phyloP scores from a whole-genome alignment of 2,888 invertebrate genomes.

The Bedellia somnulentella region DNA sequence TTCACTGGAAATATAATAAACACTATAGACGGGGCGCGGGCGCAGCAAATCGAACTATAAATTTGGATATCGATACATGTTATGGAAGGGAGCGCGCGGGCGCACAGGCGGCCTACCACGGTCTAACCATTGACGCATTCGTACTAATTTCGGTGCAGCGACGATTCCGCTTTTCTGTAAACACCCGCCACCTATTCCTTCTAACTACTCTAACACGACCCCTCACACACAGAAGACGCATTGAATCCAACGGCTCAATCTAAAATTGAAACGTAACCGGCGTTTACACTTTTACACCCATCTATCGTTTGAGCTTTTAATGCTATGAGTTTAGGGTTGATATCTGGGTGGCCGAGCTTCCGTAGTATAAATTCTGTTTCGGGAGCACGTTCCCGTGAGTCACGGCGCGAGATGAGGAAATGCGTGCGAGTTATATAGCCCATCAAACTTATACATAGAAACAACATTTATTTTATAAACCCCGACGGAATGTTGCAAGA shows the following conservation, averaged over 20 bases:
- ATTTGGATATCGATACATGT: no score
- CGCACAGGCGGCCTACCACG: background rate
- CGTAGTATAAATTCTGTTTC: constrained; percentile 55
- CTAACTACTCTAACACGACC: constrained; percentile 26
- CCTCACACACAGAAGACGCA: constrained; percentile 16
- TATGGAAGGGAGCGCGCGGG: background rate
- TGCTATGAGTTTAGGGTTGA: constrained; percentile 8
- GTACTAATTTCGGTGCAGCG: constrained; percentile 59
- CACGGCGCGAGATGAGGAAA: constrained; percentile 53
- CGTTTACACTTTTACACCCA: background rate
- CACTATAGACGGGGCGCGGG: no score
- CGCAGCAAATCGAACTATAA: no score
- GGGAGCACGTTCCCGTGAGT: constrained; percentile 41
- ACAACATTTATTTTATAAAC: background rate
- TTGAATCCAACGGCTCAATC: constrained; percentile 10
- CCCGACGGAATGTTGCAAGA: no score
- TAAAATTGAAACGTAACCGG: background rate
- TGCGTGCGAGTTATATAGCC: constrained; percentile 24
- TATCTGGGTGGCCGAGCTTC: constrained; percentile 25
- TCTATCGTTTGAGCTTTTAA: background rate
- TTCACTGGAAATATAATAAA: no score
- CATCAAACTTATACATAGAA: background rate
- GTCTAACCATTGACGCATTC: constrained; percentile 47
- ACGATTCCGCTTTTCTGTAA: constrained; percentile 58
- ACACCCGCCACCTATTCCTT: constrained; percentile 36